Conservation (phyloP, 2,888 invertebrate genomes). For the Nymphalis urticae region DNA sequence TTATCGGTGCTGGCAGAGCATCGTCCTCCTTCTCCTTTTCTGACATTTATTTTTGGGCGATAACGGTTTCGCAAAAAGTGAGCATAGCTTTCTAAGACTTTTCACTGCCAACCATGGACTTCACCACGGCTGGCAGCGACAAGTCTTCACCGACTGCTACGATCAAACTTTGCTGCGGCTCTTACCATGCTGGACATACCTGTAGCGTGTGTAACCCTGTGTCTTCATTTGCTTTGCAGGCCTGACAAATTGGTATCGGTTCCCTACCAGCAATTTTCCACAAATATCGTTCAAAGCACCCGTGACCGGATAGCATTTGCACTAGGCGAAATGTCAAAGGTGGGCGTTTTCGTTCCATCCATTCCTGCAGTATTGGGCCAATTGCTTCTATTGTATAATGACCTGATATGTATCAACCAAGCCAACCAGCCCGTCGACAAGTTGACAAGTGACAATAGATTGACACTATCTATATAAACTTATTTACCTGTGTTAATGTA, state of each 20-base stretch:
- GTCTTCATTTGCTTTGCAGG: not conserved
- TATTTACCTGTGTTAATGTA: too few species aligned
- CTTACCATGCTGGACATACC: not conserved
- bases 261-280: not conserved
- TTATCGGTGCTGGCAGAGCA: not conserved
- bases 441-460: too few species aligned
- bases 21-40: not conserved
- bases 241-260: not conserved
- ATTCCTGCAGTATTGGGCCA: not conserved
- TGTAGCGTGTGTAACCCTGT: not conserved
- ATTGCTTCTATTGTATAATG: too few species aligned
- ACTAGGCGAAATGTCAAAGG: not conserved
- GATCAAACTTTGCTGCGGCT: not conserved
- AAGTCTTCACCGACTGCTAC: not conserved
- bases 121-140: conserved; percentile 4
- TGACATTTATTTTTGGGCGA: not conserved
- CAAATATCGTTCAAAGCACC: not conserved
- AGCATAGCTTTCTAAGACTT: not conserved
- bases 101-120: conserved; percentile 3
- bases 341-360: not conserved
- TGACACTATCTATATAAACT: too few species aligned
- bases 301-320: too few species aligned
- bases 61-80: not conserved
- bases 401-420: too few species aligned
- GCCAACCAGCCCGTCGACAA: too few species aligned